These are phyloP conservation scores for Conger conger DNA, from an alignment of 2,113 vertebrate genomes.

Conservation along the genomic window DNA sequence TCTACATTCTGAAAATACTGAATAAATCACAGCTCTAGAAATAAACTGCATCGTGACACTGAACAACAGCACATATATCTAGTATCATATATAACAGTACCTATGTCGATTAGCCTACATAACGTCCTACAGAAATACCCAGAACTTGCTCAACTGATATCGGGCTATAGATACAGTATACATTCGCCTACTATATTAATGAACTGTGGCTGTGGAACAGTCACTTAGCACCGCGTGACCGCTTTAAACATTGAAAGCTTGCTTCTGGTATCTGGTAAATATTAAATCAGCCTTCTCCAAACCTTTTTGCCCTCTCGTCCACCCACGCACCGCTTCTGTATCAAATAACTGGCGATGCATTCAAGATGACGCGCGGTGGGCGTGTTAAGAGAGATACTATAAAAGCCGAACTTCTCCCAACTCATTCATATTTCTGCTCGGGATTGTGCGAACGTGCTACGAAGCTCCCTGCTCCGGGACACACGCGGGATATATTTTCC, in stretches of 20 bases:
- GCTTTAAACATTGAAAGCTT: not conserved
- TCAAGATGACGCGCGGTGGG: slow-evolving; percentile 13
- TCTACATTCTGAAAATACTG: too few relatives aligned
- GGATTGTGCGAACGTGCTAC: not conserved
- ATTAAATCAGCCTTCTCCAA: not conserved
- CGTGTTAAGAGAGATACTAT: not conserved
- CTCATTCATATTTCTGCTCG: slow-evolving; percentile 14
- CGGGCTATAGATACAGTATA: not conserved
- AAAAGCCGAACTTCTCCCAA: not conserved
- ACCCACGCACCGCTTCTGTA: slow-evolving; percentile 2
- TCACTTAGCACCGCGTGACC: not conserved
- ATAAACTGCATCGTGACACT: too few relatives aligned
- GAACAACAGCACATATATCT: too few relatives aligned
- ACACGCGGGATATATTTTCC: too few relatives aligned
- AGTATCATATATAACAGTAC: too few relatives aligned
- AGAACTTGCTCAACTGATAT: not conserved
- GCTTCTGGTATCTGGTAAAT: not conserved
- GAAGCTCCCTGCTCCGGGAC: not conserved
- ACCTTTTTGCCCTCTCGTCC: not conserved
- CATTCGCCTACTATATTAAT: not conserved
- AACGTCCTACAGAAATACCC: not conserved
- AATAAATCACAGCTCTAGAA: too few relatives aligned
- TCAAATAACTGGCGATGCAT: not conserved
- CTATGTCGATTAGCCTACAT: too few relatives aligned
- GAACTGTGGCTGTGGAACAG: not conserved